phyloP scores from a whole-genome alignment of 2,797 vertebrate species.

The Xenentodon cancila region DNA sequence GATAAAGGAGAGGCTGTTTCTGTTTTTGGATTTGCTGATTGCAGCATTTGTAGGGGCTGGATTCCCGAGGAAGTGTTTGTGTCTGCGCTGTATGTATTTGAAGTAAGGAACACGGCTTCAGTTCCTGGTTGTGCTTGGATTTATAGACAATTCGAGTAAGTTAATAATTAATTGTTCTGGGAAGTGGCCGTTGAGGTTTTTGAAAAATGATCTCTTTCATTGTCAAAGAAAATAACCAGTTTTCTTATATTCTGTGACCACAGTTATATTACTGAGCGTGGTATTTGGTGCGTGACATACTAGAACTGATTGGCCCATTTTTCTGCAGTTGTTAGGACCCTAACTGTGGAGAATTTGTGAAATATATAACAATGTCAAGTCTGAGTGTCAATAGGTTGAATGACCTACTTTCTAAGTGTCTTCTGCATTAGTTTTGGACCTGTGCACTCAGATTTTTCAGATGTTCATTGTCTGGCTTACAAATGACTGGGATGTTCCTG shows the following conservation, averaged over 20 bases:
- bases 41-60: conserved; percentile 29
- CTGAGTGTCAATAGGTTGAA: not conserved
- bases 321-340: not conserved
- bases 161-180: conserved; percentile 30
- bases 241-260: conserved; percentile 25
- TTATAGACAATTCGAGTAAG: conserved; percentile 36
- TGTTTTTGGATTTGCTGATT: conserved; percentile 44
- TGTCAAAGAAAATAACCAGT: conserved; percentile 13
- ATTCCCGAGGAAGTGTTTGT: conserved; percentile 39
- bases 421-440: conserved; percentile 7
- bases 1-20: conserved; percentile 20
- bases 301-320: not conserved
- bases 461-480: conserved; percentile 19
- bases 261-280: not conserved
- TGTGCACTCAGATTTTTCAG: conserved; percentile 1
- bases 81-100: conserved; percentile 32
- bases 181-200: conserved; percentile 54
- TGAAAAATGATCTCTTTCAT: conserved; percentile 19
- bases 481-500: conserved; percentile 32
- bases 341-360: conserved; percentile 4
- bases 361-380: not conserved
- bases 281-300: not conserved
- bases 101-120: conserved; percentile 62
- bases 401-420: not conserved
- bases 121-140: conserved; percentile 40